A percentile compares a stretch with the other conserved stretches of the same genome.
Conservation (phyloP, 1,140 invertebrate genomes). For the fruit fly (Drosophila melanogaster) region DNA sequence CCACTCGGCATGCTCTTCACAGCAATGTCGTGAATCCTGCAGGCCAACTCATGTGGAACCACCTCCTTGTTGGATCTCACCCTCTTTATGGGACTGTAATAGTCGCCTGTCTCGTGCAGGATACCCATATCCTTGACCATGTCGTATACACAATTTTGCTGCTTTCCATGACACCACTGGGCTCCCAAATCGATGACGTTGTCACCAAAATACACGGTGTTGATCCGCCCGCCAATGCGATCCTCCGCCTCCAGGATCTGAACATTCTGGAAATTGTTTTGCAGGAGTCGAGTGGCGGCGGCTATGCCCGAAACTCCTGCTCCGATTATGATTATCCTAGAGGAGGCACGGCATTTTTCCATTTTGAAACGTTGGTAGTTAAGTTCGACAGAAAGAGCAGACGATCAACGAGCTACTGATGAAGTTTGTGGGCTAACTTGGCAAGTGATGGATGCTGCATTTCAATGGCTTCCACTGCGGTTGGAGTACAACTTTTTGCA, state of each 20-base stretch:
- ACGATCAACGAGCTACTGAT: constrained; percentile 37
- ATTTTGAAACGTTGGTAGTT: constrained; percentile 2
- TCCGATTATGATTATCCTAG: constrained; percentile 85
- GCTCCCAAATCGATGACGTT: constrained; percentile 91
- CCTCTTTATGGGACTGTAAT: constrained; percentile 60
- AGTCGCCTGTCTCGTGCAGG: constrained; percentile 67
- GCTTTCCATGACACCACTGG: constrained; percentile 91
- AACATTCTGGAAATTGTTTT: constrained; percentile 85
- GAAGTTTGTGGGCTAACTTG: neutral
- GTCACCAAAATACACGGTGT: constrained; percentile 86
- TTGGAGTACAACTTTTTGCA: constrained; percentile 8
- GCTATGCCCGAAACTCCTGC: constrained; percentile 87
- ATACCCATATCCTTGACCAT: constrained; percentile 86
- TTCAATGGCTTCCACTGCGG: constrained; percentile 22
- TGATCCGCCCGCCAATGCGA: constrained; percentile 89
- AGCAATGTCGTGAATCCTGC: constrained; percentile 40
- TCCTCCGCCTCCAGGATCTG: constrained; percentile 88
- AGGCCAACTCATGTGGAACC: constrained; percentile 52
- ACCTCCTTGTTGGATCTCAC: constrained; percentile 73
- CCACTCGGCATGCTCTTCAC: constrained; percentile 8
- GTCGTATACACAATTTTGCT: constrained; percentile 88
- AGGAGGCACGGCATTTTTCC: constrained; percentile 31
- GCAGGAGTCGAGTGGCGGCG: constrained; percentile 85
- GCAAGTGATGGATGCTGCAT: constrained; percentile 9
- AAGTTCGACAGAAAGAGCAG: neutral